Evolutionary conservation across 2,113 vertebrate species (phyloP).

Genomic region (Oxygymnocypris stewartii): DNA sequence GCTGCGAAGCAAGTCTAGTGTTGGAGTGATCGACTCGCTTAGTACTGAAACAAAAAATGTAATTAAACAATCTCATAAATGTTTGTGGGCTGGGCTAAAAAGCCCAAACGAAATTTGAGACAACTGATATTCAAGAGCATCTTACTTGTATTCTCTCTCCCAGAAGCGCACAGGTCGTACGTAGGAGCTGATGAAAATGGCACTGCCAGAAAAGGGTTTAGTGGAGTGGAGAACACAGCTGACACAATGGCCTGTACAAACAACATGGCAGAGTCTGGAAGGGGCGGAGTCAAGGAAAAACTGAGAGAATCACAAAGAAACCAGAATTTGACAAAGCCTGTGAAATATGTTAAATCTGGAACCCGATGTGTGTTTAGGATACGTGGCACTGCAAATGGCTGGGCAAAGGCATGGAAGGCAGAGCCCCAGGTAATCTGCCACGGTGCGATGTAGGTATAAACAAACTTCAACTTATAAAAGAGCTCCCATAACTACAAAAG

Average conservation of each 20-base stretch:
- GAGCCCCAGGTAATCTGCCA: slow-evolving; percentile 99
- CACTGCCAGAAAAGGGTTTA: slow-evolving; percentile 88
- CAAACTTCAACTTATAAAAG: slow-evolving; percentile 94
- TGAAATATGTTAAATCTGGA: not conserved
- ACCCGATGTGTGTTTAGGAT: slow-evolving; percentile 78
- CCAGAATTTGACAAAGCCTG: not conserved
- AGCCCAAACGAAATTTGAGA: not conserved
- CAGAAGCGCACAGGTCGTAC: slow-evolving; percentile 91
- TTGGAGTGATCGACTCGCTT: slow-evolving; percentile 91
- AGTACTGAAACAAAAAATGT: slow-evolving; percentile 72
- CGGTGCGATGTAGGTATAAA: slow-evolving; percentile 96
- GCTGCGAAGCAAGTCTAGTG: slow-evolving; percentile 87
- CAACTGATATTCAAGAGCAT: slow-evolving; percentile 39
- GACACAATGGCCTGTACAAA: slow-evolving; percentile 86
- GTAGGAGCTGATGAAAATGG: slow-evolving; percentile 91
- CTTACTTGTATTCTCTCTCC: slow-evolving; percentile 91
- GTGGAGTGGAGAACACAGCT: slow-evolving; percentile 85
- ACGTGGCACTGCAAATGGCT: slow-evolving; percentile 98
- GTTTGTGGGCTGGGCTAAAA: not conserved
- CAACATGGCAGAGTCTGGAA: slow-evolving; percentile 86
- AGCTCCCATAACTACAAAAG: slow-evolving; percentile 90
- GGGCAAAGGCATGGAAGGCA: slow-evolving; percentile 97
- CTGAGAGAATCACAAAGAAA: not conserved
- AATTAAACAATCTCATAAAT: slow-evolving; percentile 6
- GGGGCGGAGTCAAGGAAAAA: slow-evolving; percentile 71